Conservation (phyloP, 2,888 invertebrate genomes). For the Drosophila borealis region DNA sequence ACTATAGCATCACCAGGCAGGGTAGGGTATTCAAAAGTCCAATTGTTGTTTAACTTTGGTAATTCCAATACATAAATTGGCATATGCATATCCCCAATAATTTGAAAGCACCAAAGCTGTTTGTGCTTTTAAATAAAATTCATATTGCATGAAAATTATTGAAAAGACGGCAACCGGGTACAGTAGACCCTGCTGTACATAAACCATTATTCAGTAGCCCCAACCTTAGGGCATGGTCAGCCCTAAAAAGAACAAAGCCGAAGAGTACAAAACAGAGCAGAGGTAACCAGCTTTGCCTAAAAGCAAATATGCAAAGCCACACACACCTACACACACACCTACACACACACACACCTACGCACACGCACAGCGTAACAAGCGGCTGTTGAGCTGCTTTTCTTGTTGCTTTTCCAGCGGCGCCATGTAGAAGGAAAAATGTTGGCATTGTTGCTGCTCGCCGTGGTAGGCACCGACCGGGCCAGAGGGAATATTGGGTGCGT, state of each 20-base stretch:
- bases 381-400: conserved; percentile 47
- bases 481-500: conserved; percentile 38
- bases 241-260: not conserved
- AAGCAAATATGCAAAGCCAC: conserved; percentile 53
- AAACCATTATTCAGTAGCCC: conserved; percentile 13
- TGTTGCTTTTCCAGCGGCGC: conserved; percentile 36
- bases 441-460: conserved; percentile 11
- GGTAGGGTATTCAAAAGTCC: not conserved
- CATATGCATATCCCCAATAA: not conserved
- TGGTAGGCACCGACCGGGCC: conserved; percentile 26
- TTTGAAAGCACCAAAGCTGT: conserved; percentile 7
- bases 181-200: conserved; percentile 3
- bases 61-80: not conserved
- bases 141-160: conserved; percentile 14
- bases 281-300: conserved; percentile 36
- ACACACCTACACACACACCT: conserved; percentile 1
- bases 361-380: conserved; percentile 27
- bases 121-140: conserved; percentile 12
- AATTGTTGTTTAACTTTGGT: not conserved
- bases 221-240: conserved; percentile 13
- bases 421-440: conserved; percentile 31
- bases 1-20: not conserved
- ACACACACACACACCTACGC: conserved; percentile 10
- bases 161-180: not conserved
- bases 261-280: conserved; percentile 2